Percentiles rank a stretch among this genome's conserved stretches.
Evolutionary conservation across 1,140 invertebrate genomes (phyloP).

Genomic region (Drosophila obscura): DNA sequence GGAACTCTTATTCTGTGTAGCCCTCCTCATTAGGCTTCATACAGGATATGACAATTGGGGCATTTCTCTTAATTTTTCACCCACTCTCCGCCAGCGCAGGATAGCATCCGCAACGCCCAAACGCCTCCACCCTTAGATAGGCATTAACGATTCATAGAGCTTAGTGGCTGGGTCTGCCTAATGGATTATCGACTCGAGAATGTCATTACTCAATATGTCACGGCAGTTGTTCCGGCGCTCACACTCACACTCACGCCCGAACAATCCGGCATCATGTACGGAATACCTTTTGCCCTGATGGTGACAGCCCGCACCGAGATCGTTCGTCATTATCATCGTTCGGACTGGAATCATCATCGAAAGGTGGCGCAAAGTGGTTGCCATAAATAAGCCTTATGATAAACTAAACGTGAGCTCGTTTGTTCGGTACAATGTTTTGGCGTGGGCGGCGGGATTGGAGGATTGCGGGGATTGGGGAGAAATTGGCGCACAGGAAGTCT

Average conservation of each 20-base stretch:
- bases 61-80: not conserved
- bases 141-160: slow-evolving; percentile 55
- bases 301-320: slow-evolving; percentile 11
- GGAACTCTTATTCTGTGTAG: too few relatives aligned
- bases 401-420: slow-evolving; percentile 71
- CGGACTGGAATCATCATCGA: slow-evolving; percentile 21
- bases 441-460: too few relatives aligned
- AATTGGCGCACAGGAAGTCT: slow-evolving; percentile 17
- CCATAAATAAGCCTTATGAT: slow-evolving; percentile 64
- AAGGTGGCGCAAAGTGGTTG: slow-evolving; percentile 50
- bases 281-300: too few relatives aligned
- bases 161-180: slow-evolving; percentile 27
- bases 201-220: slow-evolving; percentile 76
- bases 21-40: too few relatives aligned
- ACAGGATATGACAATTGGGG: too few relatives aligned
- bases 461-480: too few relatives aligned
- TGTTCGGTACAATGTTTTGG: slow-evolving; percentile 21
- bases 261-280: not conserved
- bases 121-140: not conserved
- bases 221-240: slow-evolving; percentile 19
- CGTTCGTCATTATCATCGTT: slow-evolving; percentile 24
- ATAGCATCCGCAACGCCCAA: not conserved
- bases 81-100: not conserved
- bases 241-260: not conserved
- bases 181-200: slow-evolving; percentile 64